Base-by-base conservation (phyloP, 2,113 vertebrate species). In the Daubentonia madagascariensis region DNA sequence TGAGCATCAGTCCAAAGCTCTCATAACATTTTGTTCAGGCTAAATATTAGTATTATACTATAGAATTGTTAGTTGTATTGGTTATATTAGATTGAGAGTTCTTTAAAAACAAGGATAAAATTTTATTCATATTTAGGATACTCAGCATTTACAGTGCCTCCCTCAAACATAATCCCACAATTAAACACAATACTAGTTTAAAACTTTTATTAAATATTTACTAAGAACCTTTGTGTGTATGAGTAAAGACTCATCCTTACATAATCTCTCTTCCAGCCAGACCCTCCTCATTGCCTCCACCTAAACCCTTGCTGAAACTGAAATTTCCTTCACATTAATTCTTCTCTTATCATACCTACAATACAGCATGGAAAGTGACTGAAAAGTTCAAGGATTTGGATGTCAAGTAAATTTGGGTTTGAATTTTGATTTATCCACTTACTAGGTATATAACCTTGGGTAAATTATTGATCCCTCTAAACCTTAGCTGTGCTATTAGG, bases 281-380 rank as follows among this genome's bases (percentile, higher is more conserved):
- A 92, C 8, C 37, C 45, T 90, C 61, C 28, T 93, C 30, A 57
- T 68, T 93, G 70, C 16, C 72, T 67, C 16, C 13, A 89, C 20
- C 35, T 40, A 23, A 59, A 20, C 37, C 50, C 48, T 81, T 80
- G 81, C 23, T 86, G 28, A 95, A 90, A 93, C 35, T 67, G 14
- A 90, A 92, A 84, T 89, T 95, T 85, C 30, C 61, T 93, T 95
- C 54, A 61, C 22, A 37, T 93, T 35, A 63, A 67, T 90, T 95
- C 61, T 59, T 94, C 32, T 79, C 32, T 88, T 87, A 40, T 73
- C 32, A 95, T 50, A 72, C 30, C n/a, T 81, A 79, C 65, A 95
- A 63, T 43, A 95, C 17, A 93, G 35, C 50, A 59, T 67, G 6
- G n/a, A n/a, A n/a, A n/a, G 13, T 90, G 30, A 85, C 67, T 95